phyloP scores from a whole-genome alignment of 2,113 vertebrate species.

The Apeltes quadracus region DNA sequence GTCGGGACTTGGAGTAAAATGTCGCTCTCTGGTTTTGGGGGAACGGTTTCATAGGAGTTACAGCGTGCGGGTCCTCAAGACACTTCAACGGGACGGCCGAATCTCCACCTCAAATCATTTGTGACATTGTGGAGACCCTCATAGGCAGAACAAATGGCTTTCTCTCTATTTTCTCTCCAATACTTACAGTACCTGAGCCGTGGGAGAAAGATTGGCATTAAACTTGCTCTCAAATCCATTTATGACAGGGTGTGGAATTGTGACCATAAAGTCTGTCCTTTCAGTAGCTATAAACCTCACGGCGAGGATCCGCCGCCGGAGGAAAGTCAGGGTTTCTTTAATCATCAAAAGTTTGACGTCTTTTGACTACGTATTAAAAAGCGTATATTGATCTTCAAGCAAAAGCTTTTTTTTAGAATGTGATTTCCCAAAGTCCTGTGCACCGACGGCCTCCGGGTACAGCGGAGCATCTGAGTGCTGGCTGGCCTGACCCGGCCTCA shows the following conservation, averaged over 20 bases:
- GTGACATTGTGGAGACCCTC: constrained; percentile 7
- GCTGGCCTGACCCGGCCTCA: constrained; percentile 50
- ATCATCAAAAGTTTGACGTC: constrained; percentile 7
- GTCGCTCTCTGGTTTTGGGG: not conserved
- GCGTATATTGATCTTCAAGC: not conserved
- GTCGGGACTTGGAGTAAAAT: not conserved
- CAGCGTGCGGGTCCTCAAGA: not conserved
- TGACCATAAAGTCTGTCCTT: constrained; percentile 22
- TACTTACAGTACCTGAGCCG: constrained; percentile 1
- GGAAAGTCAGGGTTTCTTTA: not conserved
- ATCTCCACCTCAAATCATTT: not conserved
- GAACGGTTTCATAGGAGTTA: not conserved
- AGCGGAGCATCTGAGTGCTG: constrained; percentile 3
- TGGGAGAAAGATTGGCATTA: constrained; percentile 10
- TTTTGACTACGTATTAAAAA: not conserved
- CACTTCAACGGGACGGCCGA: not conserved
- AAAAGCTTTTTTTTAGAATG: not conserved
- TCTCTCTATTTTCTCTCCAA: not conserved
- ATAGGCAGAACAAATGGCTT: constrained; percentile 23
- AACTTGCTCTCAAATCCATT: constrained; percentile 29
- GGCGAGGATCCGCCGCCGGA: not conserved
- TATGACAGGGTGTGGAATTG: not conserved
- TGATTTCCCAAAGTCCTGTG: not conserved
- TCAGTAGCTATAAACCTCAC: constrained; percentile 18
- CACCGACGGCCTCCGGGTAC: constrained; percentile 27